Base-by-base conservation (phyloP, 2,113 vertebrate genomes). In the Cynocephalus volans region DNA sequence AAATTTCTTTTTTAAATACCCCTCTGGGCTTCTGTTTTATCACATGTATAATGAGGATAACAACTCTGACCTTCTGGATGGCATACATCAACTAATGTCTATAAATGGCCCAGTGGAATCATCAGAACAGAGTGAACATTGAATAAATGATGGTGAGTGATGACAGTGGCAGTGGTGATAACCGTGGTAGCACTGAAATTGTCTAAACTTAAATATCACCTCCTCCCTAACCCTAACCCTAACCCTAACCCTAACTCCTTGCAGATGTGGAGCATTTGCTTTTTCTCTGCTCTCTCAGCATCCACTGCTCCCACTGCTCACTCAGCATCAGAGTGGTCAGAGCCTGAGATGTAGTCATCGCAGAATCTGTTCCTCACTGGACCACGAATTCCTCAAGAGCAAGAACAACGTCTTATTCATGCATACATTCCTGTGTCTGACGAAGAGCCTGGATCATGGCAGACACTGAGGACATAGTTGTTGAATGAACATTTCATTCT, bases 21-120 rank as follows among this genome's bases (percentile, higher is more conserved):
- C 26, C 17, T 89, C 33, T 87, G 62, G 82, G 52, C 28, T 75
- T 86, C 93, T 92, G 56, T 75, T 93, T 96, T 72, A 88, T 96
- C 58, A 60, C 36, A 41, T 15, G 26, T 76, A 48, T 88, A 94
- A 93, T 28, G 23, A 84, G 36, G 31, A 90, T 81, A 96, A 96
- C 14, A 75, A 84, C 58, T 10, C n/a, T 65, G 82, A 85, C 65
- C 45, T 96, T 95, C 82, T 75, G 41, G 45, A 52, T 87, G 75
- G 3, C 5, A 0, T 56, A 19, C 54, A 36, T 36, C 69, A 95
- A 83, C 88, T 52, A 65, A 69, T 94, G 73, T 76, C 33, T 91
- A 3, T 75, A 54, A 96, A 82, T 58, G 86, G 52, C 23, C 23
- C 31, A 56, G 67, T 2, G 96, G 81, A 94, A 88, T 92, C 52